Evolutionary conservation across 1,140 invertebrate species (phyloP).

Genomic region (Lineus longissimus): DNA sequence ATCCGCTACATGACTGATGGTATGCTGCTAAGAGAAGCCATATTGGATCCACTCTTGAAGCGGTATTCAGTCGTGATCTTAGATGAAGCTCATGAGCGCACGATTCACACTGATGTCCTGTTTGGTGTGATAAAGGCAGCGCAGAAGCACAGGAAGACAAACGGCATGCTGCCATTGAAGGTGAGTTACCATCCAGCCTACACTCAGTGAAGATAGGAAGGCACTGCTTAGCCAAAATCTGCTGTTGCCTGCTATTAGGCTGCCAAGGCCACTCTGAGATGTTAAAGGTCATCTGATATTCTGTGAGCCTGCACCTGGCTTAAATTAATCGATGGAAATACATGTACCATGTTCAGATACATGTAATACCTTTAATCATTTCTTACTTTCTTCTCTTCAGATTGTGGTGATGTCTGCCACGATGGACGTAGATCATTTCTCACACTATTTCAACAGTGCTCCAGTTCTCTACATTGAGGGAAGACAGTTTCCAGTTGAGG

Average conservation of each 20-base stretch:
- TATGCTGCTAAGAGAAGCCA: constrained; percentile 86
- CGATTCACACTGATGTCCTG: constrained; percentile 89
- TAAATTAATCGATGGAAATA: too few species aligned
- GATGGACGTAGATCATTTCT: constrained; percentile 78
- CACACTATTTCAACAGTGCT: constrained; percentile 81
- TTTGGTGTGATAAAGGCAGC: constrained; percentile 74
- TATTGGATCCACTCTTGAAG: constrained; percentile 59
- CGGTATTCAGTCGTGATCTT: constrained; percentile 82
- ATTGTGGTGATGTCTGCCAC: constrained; percentile 56
- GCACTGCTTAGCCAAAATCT: background rate
- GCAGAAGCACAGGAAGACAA: constrained; percentile 35
- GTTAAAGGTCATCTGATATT: too few species aligned
- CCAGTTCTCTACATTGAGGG: constrained; percentile 86
- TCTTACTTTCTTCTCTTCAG: constrained; percentile 43
- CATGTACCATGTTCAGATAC: too few species aligned
- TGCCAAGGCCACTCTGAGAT: too few species aligned
- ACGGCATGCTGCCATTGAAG: constrained; percentile 34
- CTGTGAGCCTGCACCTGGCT: too few species aligned
- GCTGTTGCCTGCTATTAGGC: too few species aligned
- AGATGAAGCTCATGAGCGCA: constrained; percentile 97
- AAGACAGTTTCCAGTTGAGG: constrained; percentile 74
- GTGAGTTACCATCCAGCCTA: constrained; percentile 12
- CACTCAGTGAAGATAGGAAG: background rate
- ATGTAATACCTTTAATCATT: too few species aligned
- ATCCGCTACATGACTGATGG: constrained; percentile 90